These are phyloP conservation scores for Volucella bombylans DNA, from an alignment of 2,888 invertebrate species.

Conservation along the genomic window DNA sequence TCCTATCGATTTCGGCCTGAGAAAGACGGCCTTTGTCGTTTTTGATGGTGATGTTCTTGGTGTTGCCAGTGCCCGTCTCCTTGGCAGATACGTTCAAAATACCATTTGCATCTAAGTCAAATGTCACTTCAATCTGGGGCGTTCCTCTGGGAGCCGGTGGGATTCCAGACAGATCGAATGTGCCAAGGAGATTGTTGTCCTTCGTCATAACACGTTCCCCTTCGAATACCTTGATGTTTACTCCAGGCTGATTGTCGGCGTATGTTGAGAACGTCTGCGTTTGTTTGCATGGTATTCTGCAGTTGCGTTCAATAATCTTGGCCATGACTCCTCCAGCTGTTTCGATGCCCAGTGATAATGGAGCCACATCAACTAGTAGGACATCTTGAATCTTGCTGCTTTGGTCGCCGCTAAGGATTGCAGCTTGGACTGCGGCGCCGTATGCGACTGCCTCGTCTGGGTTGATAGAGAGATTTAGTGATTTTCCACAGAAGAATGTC, in stretches of 20 bases:
- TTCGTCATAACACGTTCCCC: slow-evolving; percentile 93
- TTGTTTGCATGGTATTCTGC: slow-evolving; percentile 87
- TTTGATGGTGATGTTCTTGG: slow-evolving; percentile 89
- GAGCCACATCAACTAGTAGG: slow-evolving; percentile 86
- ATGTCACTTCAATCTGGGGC: slow-evolving; percentile 92
- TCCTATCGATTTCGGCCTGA: slow-evolving; percentile 89
- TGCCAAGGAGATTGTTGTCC: slow-evolving; percentile 95
- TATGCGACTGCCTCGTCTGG: slow-evolving; percentile 90
- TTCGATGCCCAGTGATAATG: slow-evolving; percentile 88
- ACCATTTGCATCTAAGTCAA: slow-evolving; percentile 93
- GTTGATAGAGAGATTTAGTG: slow-evolving; percentile 87
- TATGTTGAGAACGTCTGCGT: slow-evolving; percentile 89
- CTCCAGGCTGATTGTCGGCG: slow-evolving; percentile 89
- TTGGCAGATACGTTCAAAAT: slow-evolving; percentile 93
- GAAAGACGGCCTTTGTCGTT: slow-evolving; percentile 90
- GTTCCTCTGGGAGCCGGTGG: slow-evolving; percentile 94
- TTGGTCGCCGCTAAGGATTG: slow-evolving; percentile 86
- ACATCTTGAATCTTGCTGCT: slow-evolving; percentile 88
- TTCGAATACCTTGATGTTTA: slow-evolving; percentile 88
- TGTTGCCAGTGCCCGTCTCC: slow-evolving; percentile 85
- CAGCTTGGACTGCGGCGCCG: slow-evolving; percentile 88
- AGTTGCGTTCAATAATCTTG: slow-evolving; percentile 87
- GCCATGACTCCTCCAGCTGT: slow-evolving; percentile 90
- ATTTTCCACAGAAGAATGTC: slow-evolving; percentile 88
- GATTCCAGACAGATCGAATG: slow-evolving; percentile 96